Evolutionary conservation across 2,113 vertebrate species (phyloP).

Genomic region (Bufo bufo): DNA sequence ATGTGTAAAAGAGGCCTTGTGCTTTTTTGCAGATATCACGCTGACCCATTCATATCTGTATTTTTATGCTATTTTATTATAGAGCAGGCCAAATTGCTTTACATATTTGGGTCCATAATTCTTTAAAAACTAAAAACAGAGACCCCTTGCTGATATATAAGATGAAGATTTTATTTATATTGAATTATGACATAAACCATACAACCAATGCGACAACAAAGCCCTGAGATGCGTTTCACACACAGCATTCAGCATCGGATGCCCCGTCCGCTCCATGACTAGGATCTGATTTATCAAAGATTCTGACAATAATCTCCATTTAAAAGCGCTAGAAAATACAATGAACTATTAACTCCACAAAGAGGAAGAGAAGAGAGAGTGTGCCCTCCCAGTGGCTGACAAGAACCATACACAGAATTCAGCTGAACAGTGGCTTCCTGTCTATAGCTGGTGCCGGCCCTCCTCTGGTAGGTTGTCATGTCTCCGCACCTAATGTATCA

Average conservation of each 20-base stretch:
- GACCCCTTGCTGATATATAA: constrained; percentile 19
- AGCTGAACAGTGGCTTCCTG: background rate
- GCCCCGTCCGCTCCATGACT: constrained; percentile 66
- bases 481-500: background rate
- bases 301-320: constrained; percentile 59
- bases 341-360: constrained; percentile 58
- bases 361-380: constrained; percentile 55
- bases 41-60: no score
- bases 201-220: constrained; percentile 65
- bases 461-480: background rate
- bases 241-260: constrained; percentile 56
- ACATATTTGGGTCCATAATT: background rate
- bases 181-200: constrained; percentile 44
- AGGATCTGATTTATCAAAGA: constrained; percentile 64
- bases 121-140: background rate
- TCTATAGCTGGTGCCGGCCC: background rate
- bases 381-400: constrained; percentile 63
- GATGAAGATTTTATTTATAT: constrained; percentile 40
- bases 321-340: constrained; percentile 74
- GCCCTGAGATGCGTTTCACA: constrained; percentile 70
- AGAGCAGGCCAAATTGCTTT: no score
- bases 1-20: no score
- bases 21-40: no score
- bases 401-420: background rate
- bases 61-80: no score